phyloP scores from a whole-genome alignment of 2,797 vertebrate genomes.

The Hypotaenidia okinawae region DNA sequence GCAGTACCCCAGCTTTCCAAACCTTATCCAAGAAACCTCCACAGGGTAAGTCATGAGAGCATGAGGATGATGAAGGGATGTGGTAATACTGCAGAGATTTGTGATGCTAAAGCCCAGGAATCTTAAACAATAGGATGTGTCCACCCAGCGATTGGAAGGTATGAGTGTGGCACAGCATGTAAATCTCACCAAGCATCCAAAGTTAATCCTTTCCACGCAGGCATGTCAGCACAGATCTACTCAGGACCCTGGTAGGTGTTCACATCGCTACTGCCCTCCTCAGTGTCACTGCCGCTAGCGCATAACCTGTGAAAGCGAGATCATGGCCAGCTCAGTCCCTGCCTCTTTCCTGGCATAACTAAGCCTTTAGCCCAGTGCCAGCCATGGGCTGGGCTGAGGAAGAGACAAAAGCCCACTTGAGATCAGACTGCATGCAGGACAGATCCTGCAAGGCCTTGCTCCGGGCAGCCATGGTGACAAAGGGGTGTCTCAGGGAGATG shows the following conservation, averaged over 20 bases:
- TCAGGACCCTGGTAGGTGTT: neutral
- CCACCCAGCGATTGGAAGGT: neutral
- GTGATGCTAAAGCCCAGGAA: neutral
- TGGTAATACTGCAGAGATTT: too few relatives aligned
- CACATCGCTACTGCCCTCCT: neutral
- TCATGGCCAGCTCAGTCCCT: neutral
- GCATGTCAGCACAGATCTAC: neutral
- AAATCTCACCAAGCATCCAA: neutral
- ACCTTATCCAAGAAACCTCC: neutral
- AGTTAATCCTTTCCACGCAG: neutral
- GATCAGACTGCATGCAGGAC: neutral
- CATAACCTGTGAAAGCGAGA: neutral
- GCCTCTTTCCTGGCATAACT: accelerated
- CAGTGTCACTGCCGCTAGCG: neutral
- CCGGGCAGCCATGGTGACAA: neutral
- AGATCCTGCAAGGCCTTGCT: neutral
- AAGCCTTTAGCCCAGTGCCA: neutral
- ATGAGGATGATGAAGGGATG: neutral
- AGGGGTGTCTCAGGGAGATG: neutral
- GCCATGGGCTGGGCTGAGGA: neutral
- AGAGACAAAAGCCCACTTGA: neutral
- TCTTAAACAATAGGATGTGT: accelerated
- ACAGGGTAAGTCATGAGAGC: accelerated
- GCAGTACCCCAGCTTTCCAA: neutral
- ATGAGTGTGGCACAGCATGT: neutral